Evolutionary conservation across 2,888 invertebrate species (phyloP), one percentile per base, ranked within the genome.

Genomic region (Petrolisthes cinctipes): DNA sequence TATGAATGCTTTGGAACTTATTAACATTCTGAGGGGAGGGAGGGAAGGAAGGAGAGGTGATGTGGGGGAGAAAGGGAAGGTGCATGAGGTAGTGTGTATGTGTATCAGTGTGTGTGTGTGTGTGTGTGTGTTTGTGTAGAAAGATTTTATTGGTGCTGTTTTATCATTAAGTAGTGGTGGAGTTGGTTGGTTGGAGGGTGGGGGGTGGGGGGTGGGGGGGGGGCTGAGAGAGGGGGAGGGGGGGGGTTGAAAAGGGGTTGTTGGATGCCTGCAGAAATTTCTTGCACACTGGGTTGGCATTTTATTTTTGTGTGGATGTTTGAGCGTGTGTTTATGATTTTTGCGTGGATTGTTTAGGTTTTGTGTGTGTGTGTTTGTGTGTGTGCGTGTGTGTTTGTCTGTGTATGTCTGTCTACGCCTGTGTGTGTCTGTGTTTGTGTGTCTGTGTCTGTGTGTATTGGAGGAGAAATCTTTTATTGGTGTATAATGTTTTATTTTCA

Each of bases 321-420:
- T 76, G 76, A 37, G 76, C 51, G 76, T 76, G 76, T 76, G 76
- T 76, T 9, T 61, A 17, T 61, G 61, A 9, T 61, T 54, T 20
- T 73, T 73, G 14, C 11, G 66, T 11, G 11, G 66, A 14, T 66
- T 66, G n/a, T 37, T 37, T 37, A 37, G 37, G 2, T 0, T 37
- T 0, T 37, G 37, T 37, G 37, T 37, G 37, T 37, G 11, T 53
- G 17, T 82, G 37, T 82, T 51, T 82, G 68, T 82, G 68, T 82
- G 57, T 82, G 17, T 82, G 53, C 66, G n/a, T 82, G 71, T 68
- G n/a, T 82, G 53, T 71, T n/a, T 82, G 68, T 82, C n/a, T 82
- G 51, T 76, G 20, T 54, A 11, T 54, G 54, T 79, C 17, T 79
- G 37, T 51, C n/a, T 54, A 14, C 17, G 37, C 53, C 51, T 79